phyloP scores from a whole-genome alignment of 1,140 invertebrate species.

The Ruditapes philippinarum region DNA sequence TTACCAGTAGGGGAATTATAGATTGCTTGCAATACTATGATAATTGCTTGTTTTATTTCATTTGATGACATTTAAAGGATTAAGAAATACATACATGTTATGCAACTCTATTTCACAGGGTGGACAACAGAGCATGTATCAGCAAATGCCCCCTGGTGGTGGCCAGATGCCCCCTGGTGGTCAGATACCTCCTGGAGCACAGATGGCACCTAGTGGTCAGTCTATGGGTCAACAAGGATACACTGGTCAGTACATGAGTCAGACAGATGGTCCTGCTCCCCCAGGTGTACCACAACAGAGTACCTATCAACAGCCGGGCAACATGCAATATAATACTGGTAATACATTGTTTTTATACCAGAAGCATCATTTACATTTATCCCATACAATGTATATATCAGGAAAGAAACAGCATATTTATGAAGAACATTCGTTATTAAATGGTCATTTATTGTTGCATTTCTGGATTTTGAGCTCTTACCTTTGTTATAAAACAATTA shows the following conservation, averaged over 20 bases:
- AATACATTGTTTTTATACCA: no score
- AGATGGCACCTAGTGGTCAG: neutral
- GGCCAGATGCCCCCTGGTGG: neutral
- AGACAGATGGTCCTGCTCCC: conserved; percentile 53
- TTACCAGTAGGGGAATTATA: no score
- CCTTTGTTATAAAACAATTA: no score
- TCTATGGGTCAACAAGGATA: neutral
- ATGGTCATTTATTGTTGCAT: no score
- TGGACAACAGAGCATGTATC: conserved; percentile 59
- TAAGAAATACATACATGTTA: no score
- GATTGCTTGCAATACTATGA: no score
- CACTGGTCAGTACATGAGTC: conserved; percentile 36
- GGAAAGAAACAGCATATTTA: no score
- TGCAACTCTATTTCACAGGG: neutral
- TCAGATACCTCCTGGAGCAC: neutral
- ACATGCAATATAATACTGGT: conserved; percentile 42
- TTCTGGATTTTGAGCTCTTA: no score
- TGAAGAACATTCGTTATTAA: no score
- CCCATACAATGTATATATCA: no score
- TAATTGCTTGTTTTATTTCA: no score
- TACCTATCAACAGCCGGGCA: conserved; percentile 23
- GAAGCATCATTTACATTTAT: neutral
- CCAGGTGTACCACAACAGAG: neutral
- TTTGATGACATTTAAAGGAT: no score
- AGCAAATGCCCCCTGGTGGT: neutral